A percentile compares a stretch with the other conserved stretches of the same genome.
phyloP scores from a whole-genome alignment of 1,140 invertebrate genomes.

The Gryon sp. region DNA sequence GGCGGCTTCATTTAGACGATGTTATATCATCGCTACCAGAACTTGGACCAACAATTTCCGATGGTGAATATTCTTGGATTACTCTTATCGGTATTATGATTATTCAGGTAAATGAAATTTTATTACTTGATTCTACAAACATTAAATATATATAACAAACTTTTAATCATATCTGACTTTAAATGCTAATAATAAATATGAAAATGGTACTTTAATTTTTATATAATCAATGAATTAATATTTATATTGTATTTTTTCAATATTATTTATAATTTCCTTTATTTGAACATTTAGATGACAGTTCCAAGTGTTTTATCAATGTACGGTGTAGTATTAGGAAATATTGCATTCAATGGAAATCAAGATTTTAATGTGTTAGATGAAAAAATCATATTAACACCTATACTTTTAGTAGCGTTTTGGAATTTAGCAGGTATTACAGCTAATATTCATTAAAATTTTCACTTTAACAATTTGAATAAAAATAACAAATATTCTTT shows the following conservation, averaged over 20 bases:
- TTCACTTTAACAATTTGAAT: not conserved
- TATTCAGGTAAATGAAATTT: conserved; percentile 75
- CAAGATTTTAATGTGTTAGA: conserved; percentile 79
- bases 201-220: no score
- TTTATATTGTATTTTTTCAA: no score
- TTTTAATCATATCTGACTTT: no score
- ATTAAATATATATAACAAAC: no score
- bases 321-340: conserved; percentile 80
- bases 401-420: conserved; percentile 80
- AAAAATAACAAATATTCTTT: not conserved
- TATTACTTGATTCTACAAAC: no score
- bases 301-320: conserved; percentile 79
- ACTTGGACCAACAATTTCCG: conserved; percentile 82
- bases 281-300: conserved; percentile 78
- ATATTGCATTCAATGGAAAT: conserved; percentile 74
- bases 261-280: no score
- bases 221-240: no score
- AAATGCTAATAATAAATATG: not conserved
- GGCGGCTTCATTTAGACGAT: conserved; percentile 76
- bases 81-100: conserved; percentile 81
- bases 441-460: not conserved
- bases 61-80: conserved; percentile 84
- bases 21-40: conserved; percentile 83
- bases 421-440: conserved; percentile 71
- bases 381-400: conserved; percentile 79